Conservation (phyloP, 2,113 vertebrate species). For the Hippocampus zosterae region DNA sequence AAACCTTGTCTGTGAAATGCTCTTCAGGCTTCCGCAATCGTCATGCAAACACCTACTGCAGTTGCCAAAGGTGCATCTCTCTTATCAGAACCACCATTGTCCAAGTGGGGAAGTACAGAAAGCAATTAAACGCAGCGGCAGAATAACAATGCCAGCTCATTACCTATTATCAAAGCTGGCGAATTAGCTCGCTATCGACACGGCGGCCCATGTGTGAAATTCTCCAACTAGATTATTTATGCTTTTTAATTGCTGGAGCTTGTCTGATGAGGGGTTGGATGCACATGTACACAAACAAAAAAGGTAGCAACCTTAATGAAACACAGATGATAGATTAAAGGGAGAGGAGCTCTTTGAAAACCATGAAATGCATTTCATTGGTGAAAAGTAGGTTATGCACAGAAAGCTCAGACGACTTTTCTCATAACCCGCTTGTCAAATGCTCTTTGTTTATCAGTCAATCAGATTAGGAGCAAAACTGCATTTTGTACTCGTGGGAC, state of each 20-base stretch:
- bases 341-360: constrained; percentile 64
- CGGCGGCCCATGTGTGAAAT: constrained; percentile 71
- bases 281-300: constrained; percentile 56
- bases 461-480: constrained; percentile 65
- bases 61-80: constrained; percentile 76
- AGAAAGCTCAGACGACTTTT: constrained; percentile 52
- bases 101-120: constrained; percentile 75
- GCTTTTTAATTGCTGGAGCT: constrained; percentile 74
- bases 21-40: constrained; percentile 73
- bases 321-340: constrained; percentile 70
- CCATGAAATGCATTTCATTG: constrained; percentile 66
- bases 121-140: constrained; percentile 74
- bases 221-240: constrained; percentile 73
- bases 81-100: constrained; percentile 76
- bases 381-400: constrained; percentile 63
- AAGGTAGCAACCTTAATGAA: constrained; percentile 73
- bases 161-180: constrained; percentile 76
- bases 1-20: constrained; percentile 55
- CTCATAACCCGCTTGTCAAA: constrained; percentile 57
- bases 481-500: constrained; percentile 52
- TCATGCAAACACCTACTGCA: constrained; percentile 67
- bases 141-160: constrained; percentile 79
- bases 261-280: constrained; percentile 70
- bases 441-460: constrained; percentile 66
- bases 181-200: constrained; percentile 76